phyloP scores from a whole-genome alignment of 2,888 invertebrate genomes.

The Drosophila multiciliata region DNA sequence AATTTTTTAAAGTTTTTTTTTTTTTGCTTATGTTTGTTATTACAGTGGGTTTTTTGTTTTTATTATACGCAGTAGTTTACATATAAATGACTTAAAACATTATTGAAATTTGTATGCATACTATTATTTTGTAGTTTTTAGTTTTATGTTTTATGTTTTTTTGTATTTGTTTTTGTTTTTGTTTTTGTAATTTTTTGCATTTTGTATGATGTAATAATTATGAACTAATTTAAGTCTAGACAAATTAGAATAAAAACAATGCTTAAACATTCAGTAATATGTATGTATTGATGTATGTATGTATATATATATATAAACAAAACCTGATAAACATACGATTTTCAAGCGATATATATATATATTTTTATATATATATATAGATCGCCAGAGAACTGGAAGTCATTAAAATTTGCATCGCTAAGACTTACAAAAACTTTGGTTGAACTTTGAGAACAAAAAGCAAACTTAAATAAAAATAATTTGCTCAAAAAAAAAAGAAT shows the following conservation, averaged over 20 bases:
- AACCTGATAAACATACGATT: slow-evolving; percentile 54
- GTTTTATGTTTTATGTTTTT: background rate
- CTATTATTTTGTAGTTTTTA: slow-evolving; percentile 22
- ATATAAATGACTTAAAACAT: slow-evolving; percentile 70
- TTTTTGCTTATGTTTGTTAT: slow-evolving; percentile 41
- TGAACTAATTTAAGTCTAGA: slow-evolving; percentile 45
- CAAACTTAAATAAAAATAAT: slow-evolving; percentile 24
- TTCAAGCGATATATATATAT: slow-evolving; percentile 16
- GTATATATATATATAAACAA: slow-evolving; percentile 45
- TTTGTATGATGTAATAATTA: slow-evolving; percentile 45
- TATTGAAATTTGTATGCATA: slow-evolving; percentile 52
- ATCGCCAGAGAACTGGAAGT: slow-evolving; percentile 63
- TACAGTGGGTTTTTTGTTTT: slow-evolving; percentile 49
- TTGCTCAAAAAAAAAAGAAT: background rate
- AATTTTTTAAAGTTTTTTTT: slow-evolving; percentile 36
- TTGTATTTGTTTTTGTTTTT: background rate
- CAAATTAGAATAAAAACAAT: slow-evolving; percentile 57
- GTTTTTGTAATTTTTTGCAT: background rate
- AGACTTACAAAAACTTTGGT: slow-evolving; percentile 66
- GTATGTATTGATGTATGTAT: slow-evolving; percentile 4
- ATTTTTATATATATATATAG: background rate
- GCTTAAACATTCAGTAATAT: slow-evolving; percentile 29
- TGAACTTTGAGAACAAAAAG: slow-evolving; percentile 74
- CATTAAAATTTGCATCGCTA: slow-evolving; percentile 45
- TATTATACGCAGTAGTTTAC: slow-evolving; percentile 51